Percentiles rank a stretch among this genome's conserved stretches.
Evolutionary conservation across 2,797 vertebrate genomes (phyloP).

Genomic region (Somateria mollissima): DNA sequence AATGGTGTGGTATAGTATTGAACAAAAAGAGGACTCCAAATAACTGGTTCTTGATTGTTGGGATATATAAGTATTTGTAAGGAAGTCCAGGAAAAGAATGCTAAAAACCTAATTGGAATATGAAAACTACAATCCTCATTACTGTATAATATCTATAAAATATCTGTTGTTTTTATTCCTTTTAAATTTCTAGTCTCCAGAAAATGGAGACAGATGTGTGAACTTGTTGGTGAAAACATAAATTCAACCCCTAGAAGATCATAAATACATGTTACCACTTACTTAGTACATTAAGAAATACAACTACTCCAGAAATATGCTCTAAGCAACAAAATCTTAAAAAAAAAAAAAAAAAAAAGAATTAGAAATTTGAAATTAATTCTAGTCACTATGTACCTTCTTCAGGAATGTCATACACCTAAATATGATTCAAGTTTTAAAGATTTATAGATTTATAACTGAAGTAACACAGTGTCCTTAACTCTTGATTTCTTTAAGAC

Average conservation of each 20-base stretch:
- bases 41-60: not conserved
- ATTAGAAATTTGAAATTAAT: not conserved
- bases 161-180: not conserved
- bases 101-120: not conserved
- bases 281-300: not conserved
- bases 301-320: not conserved
- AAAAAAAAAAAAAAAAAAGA: not conserved
- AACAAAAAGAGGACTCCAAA: not conserved
- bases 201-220: not conserved
- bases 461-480: not conserved
- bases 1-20: not conserved
- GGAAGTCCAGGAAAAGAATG: not conserved
- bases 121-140: not conserved
- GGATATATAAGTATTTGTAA: not conserved
- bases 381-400: not conserved
- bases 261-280: not conserved
- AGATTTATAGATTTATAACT: not conserved
- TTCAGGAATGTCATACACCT: not conserved
- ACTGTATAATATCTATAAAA: not conserved
- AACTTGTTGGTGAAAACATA: not conserved
- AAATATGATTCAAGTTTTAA: not conserved
- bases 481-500: not conserved
- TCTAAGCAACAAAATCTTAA: not conserved
- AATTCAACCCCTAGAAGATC: not conserved
- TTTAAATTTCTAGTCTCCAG: not conserved